Base-by-base conservation (phyloP, 1,140 invertebrate genomes). In the Listronotus bonariensis region DNA sequence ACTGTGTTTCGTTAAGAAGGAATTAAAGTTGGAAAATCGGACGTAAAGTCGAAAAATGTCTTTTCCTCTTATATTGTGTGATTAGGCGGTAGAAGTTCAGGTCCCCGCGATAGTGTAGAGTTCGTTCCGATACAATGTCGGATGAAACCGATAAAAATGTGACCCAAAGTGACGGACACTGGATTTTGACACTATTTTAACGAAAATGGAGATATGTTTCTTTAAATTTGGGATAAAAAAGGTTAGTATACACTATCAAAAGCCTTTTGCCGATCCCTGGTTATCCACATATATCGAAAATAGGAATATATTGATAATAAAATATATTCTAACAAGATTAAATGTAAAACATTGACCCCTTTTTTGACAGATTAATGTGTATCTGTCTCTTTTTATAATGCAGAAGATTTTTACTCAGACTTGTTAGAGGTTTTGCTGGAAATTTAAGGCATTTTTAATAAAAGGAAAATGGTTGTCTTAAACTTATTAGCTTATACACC, bases 121-220 rank as follows among this genome's bases (percentile, higher is more conserved):
- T 46, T 41, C 34, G 57, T 10, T 49, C 45, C 34, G 14, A 18
- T 3, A 55, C 40, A n/a, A 63, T 63, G 58, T 42, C 58, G 60
- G 51, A 42, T 45, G 42, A 15, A 46, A 53, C 60, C 41, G 60
- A 46, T 48, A 15, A 38, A 14, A 61, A 43, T 38, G 48, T 52
- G 58, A 52, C 45, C 46, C 58, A 43, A 34, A 40, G 58, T 51
- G 58, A 42, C 48, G 41, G 48, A 52, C 49, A 32, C 38, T 52
- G 58, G 58, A 51, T 51, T 51, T 52, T 65, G 17, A 51, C 20
- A 49, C 40, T 55, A 65, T 51, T 65, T 51, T 65, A 65, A 65
- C 62, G 62, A 65, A 56, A 65, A 65, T 65, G 62, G 62, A 57
- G 53, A 65, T 56, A 65, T 65, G 62, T 65, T 57, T 46, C 49